These are phyloP conservation scores for Noctua janthe DNA, from an alignment of 2,888 invertebrate genomes.

Conservation along the genomic window DNA sequence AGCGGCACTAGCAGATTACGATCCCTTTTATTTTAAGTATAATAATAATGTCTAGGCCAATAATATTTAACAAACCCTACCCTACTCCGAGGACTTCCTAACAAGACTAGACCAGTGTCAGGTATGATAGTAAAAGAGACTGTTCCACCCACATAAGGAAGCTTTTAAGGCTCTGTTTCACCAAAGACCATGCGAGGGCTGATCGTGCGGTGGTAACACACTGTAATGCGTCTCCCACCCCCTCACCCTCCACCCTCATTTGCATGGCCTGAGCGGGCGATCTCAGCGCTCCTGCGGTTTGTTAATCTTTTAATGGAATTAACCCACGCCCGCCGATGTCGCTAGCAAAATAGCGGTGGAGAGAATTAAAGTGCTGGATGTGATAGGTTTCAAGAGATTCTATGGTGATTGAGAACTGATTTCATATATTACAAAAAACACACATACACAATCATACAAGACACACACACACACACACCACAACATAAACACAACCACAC, in stretches of 20 bases:
- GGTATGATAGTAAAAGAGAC: conserved; percentile 28
- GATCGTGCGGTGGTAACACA: conserved; percentile 55
- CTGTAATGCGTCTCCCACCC: conserved; percentile 38
- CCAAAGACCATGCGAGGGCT: conserved; percentile 37
- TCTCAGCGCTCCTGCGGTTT: conserved; percentile 81
- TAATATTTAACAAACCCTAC: not conserved
- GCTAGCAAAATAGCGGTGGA: conserved; percentile 79
- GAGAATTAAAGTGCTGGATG: conserved; percentile 66
- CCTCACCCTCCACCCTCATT: conserved; percentile 60
- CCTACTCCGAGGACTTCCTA: not conserved
- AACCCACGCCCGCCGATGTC: conserved; percentile 83
- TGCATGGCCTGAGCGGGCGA: conserved; percentile 72
- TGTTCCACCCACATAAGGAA: conserved; percentile 15
- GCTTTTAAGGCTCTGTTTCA: conserved; percentile 40
- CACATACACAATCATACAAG: too few species aligned
- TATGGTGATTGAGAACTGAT: not conserved
- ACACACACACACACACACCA: too few species aligned
- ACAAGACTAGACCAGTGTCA: conserved; percentile 26
- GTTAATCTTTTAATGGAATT: conserved; percentile 89
- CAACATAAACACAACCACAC: too few species aligned
- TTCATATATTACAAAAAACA: too few species aligned
- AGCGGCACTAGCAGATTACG: not conserved
- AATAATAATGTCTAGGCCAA: not conserved
- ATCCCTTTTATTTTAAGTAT: not conserved
- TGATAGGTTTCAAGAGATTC: not conserved